Evolutionary conservation across 2,888 invertebrate genomes (phyloP).

Genomic region (Drosophila mulleri): DNA sequence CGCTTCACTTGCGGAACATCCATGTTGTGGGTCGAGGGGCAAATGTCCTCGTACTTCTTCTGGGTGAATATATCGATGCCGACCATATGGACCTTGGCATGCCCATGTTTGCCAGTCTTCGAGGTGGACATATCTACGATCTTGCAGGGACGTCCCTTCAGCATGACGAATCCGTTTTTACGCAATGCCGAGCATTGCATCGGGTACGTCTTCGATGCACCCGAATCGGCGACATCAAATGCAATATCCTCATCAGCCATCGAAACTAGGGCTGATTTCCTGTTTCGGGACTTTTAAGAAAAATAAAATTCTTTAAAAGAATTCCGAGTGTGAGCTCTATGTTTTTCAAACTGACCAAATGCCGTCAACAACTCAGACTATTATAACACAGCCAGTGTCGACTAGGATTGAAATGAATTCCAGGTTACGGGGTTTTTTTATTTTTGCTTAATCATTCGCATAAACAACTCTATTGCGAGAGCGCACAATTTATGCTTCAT

Average conservation of each 20-base stretch:
- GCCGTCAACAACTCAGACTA: not conserved
- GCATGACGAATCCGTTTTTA: constrained; percentile 99
- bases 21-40: constrained; percentile 99
- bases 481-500: constrained; percentile 59
- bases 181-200: constrained; percentile 99
- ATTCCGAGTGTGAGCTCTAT: constrained; percentile 15
- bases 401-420: constrained; percentile 11
- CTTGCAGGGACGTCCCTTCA: constrained; percentile 99
- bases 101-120: constrained; percentile 99
- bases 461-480: no score
- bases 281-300: constrained; percentile 9
- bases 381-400: constrained; percentile 17
- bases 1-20: constrained; percentile 99
- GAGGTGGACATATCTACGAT: constrained; percentile 99
- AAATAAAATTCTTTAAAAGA: constrained; percentile 25
- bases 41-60: constrained; percentile 97
- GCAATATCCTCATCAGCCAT: constrained; percentile 85
- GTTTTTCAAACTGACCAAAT: constrained; percentile 18
- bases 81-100: constrained; percentile 99
- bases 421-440: no score
- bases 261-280: not conserved
- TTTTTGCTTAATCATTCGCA: no score
- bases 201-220: constrained; percentile 98
- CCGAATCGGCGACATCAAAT: constrained; percentile 97
- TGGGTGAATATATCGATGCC: constrained; percentile 96